phyloP scores from a whole-genome alignment of 37 sponge, comb jelly and placozoan genomes.

The Crambe crambe region DNA sequence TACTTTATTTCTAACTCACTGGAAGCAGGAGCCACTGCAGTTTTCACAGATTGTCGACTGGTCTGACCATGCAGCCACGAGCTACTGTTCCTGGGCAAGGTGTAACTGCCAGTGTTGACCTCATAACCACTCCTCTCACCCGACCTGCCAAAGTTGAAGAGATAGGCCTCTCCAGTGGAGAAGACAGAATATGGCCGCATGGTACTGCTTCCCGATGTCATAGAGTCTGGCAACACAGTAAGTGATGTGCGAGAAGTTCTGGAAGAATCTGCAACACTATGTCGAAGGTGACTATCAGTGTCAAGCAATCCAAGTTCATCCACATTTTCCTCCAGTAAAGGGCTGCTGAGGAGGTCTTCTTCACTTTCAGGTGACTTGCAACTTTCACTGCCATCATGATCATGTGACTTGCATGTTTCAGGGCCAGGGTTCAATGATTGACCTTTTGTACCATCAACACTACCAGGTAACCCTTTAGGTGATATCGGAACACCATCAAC shows the following conservation, averaged over 20 bases:
- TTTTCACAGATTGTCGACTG: not conserved
- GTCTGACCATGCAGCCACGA: not conserved
- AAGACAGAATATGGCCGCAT: conserved; percentile 12
- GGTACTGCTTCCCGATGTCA: not conserved
- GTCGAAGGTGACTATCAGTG: not conserved
- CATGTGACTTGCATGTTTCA: not conserved
- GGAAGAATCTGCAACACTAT: not conserved
- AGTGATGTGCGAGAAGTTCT: not conserved
- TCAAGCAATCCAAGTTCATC: not conserved
- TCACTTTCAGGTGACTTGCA: not conserved
- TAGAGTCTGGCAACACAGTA: not conserved
- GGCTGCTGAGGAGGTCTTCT: not conserved
- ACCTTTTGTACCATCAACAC: not conserved
- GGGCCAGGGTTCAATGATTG: not conserved
- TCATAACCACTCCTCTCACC: not conserved
- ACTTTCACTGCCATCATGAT: not conserved
- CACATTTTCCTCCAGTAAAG: not conserved
- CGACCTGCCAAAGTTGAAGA: not conserved
- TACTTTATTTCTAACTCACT: no score
- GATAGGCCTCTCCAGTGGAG: not conserved
- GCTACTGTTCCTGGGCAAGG: not conserved
- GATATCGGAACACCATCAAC: no score
- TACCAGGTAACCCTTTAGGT: no score
- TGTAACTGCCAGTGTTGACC: not conserved
- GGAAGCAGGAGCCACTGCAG: conserved; percentile 8